These are phyloP conservation scores for Perizoma flavofasciatum DNA, from an alignment of 2,888 invertebrate genomes.

Conservation along the genomic window DNA sequence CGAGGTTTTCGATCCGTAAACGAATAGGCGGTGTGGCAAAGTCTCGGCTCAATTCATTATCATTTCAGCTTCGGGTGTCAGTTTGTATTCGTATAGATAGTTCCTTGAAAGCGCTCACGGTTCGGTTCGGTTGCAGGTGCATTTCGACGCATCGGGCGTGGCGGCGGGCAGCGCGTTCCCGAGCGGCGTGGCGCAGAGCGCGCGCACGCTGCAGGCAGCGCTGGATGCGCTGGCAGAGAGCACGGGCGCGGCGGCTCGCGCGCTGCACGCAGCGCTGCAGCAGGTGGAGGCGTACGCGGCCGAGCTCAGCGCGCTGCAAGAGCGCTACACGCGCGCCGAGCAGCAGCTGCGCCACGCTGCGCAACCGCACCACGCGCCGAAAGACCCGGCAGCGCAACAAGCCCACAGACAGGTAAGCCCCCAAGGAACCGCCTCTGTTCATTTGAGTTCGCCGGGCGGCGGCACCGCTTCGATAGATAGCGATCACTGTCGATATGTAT, in stretches of 20 bases:
- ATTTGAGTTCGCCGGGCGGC: conserved; percentile 42
- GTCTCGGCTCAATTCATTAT: no score
- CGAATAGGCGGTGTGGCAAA: no score
- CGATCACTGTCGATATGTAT: conserved; percentile 63
- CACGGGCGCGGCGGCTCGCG: conserved; percentile 86
- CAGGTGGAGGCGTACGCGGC: conserved; percentile 95
- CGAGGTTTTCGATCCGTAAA: no score
- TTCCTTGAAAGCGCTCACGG: not conserved
- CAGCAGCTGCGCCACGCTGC: conserved; percentile 92
- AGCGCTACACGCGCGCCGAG: conserved; percentile 93
- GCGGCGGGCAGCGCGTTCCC: conserved; percentile 89
- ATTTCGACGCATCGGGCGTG: conserved; percentile 94
- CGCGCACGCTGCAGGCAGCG: conserved; percentile 87
- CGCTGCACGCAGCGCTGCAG: conserved; percentile 89
- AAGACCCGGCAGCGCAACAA: conserved; percentile 92
- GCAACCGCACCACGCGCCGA: conserved; percentile 92
- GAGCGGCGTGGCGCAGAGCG: conserved; percentile 88
- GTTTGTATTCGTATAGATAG: not conserved
- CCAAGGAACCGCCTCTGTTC: not conserved
- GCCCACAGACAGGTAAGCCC: conserved; percentile 94
- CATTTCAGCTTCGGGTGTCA: not conserved
- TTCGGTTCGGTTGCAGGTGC: conserved; percentile 85
- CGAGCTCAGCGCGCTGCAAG: conserved; percentile 92
- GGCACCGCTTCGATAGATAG: conserved; percentile 48
- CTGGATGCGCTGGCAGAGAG: conserved; percentile 86